Conservation (phyloP, 2,797 vertebrate genomes). For the Lithobates sylvaticus region DNA sequence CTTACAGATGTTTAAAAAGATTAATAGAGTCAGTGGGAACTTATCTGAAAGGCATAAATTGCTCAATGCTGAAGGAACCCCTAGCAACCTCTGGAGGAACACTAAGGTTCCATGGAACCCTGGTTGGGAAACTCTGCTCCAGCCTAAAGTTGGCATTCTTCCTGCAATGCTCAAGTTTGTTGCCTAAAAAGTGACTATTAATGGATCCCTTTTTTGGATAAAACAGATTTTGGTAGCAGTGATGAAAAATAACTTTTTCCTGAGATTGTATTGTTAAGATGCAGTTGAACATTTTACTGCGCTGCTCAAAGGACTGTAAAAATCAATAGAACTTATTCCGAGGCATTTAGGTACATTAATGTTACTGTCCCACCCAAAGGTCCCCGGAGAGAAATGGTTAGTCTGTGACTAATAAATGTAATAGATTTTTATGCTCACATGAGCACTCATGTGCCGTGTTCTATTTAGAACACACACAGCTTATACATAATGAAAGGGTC, state of each 20-base stretch:
- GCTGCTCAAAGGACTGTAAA: slow-evolving; percentile 9
- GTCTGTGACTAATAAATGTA: slow-evolving; percentile 12
- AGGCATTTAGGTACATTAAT: slow-evolving; percentile 2
- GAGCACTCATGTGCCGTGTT: background rate
- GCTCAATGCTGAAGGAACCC: no score
- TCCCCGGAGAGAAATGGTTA: background rate
- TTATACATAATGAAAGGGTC: background rate
- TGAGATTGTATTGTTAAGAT: background rate
- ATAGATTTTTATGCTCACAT: background rate
- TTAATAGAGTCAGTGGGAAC: no score
- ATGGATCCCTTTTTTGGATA: no score
- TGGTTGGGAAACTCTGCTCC: no score
- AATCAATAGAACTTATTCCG: background rate
- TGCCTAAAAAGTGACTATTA: no score
- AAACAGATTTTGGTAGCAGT: background rate
- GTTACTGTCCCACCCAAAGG: background rate
- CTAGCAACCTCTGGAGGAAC: no score
- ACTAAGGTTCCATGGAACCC: no score
- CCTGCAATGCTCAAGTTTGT: no score
- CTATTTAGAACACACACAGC: background rate
- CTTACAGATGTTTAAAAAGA: no score
- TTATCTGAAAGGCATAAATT: no score
- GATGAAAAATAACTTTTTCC: background rate
- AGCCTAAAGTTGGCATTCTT: no score
- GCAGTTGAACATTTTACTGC: background rate